Base-by-base conservation (phyloP, 2,888 invertebrate genomes). In the Lasioglossum leucozonium region DNA sequence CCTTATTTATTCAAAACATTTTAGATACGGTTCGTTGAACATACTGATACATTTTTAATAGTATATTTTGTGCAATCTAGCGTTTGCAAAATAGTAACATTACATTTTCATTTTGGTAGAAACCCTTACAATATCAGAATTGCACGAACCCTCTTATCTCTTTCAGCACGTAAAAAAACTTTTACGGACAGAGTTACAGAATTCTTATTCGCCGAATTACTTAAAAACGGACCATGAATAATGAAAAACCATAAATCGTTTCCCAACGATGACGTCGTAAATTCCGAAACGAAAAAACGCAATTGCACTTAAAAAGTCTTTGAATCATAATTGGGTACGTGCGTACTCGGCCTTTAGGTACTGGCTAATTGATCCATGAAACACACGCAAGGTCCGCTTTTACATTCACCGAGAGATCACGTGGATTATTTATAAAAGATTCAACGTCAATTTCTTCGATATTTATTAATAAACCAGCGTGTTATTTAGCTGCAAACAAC, bases 401-500 rank as follows among this genome's bases (percentile, higher is more conserved):
- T 44, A 71, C 34, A 51, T 51, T 37, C 30, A 47, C 22, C n/a
- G 10, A 18, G n/a, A 18, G n/a, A 69, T 69, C 65, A 55, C 30
- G 44, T 0, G 22, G 69, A n/a, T 40, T 81, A 72, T 72, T 72
- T 81, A 77, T 78, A 81, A 74, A 55, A 44, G 37, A 44, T 11
- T 44, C 16, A 8, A n/a, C 51, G 55, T 69, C 42, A 51, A 37
- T 44, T 82, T 78, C 22, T 18, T 73, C 82, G 69, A 82, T 82
- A 81, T 40, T 47, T 82, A 82, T 80, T 67, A 79, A 73, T 78
- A 81, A 73, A 67, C 4, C 37, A 8, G 5, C 11, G n/a, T 18
- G n/a, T 77, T 81, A 13, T 47, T 51, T 40, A 67, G 22, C 11
- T 67, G 40, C n/a, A 30, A 42, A 13, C 6, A 74, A 44, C n/a